A percentile compares a stretch with the other conserved stretches of the same genome.
These are phyloP conservation scores for Ernsta delagoae DNA, from an alignment of 2,888 invertebrate genomes.

Conservation along the genomic window DNA sequence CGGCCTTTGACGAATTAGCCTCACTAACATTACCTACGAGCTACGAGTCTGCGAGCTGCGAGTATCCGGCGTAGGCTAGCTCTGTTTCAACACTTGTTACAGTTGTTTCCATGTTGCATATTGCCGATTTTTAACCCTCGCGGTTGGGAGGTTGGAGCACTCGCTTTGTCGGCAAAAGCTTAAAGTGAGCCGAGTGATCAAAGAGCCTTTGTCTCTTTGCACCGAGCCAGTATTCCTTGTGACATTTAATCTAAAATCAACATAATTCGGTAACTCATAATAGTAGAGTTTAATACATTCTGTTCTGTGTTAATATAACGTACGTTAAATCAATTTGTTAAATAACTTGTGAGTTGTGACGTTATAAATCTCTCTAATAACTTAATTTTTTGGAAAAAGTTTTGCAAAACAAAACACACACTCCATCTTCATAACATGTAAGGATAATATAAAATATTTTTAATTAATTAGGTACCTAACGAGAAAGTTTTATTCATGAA, in stretches of 20 bases:
- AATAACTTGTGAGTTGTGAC: no score
- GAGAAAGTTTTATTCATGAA: no score
- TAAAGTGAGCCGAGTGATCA: conserved; percentile 35
- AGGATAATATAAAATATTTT: no score
- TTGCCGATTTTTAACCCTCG: conserved; percentile 41
- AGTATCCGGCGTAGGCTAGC: conserved; percentile 36
- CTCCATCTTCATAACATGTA: no score
- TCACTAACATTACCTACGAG: conserved; percentile 68
- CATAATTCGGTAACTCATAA: conserved; percentile 26
- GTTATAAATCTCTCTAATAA: no score
- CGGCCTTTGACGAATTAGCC: conserved; percentile 81
- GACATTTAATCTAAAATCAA: conserved; percentile 31
- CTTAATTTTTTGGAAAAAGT: no score
- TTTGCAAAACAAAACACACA: no score
- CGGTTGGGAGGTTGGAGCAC: conserved; percentile 17
- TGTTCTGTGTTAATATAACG: background rate
- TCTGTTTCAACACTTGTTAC: no score
- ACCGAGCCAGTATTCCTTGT: conserved; percentile 22
- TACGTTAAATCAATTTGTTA: background rate
- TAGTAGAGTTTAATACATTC: no score
- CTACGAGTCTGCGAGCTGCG: conserved; percentile 50
- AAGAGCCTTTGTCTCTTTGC: conserved; percentile 35
- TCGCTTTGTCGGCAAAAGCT: conserved; percentile 35
- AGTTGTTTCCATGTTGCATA: no score
- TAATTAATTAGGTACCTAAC: no score